Evolutionary conservation across 2,797 vertebrate genomes (phyloP).

Genomic region (Tolypeutes matacus): DNA sequence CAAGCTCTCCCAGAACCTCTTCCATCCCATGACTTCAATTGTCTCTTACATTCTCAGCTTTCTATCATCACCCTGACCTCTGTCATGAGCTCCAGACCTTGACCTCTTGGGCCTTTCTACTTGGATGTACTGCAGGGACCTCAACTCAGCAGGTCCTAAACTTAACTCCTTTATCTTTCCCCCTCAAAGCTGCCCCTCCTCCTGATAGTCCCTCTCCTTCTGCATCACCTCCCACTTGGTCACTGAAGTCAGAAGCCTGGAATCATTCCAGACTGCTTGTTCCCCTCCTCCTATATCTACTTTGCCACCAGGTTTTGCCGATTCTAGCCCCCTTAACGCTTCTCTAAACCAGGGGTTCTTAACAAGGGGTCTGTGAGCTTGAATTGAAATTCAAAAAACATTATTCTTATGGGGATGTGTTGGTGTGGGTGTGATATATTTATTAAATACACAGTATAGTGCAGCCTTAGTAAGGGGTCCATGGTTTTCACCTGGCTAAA

Average conservation of each 20-base stretch:
- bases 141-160: not conserved
- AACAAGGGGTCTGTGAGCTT: too few relatives aligned
- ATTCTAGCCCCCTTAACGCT: not conserved
- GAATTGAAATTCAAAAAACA: too few relatives aligned
- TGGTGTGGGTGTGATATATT: too few relatives aligned
- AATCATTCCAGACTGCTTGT: conserved; percentile 2
- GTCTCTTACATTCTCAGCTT: not conserved
- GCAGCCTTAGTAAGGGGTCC: too few relatives aligned
- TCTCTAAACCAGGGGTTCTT: not conserved
- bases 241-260: conserved; percentile 21
- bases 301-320: not conserved
- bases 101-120: not conserved
- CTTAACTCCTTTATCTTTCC: not conserved
- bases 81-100: not conserved
- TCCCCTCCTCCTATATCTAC: not conserved
- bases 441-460: too few relatives aligned
- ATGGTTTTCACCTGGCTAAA: too few relatives aligned
- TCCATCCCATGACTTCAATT: not conserved
- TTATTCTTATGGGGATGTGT: too few relatives aligned
- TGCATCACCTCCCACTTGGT: not conserved
- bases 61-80: not conserved
- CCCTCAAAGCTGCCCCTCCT: not conserved
- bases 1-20: not conserved
- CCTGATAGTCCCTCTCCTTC: not conserved
- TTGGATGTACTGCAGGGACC: not conserved